phyloP scores from a whole-genome alignment of 2,113 vertebrate genomes.

The Rhinoderma darwinii region DNA sequence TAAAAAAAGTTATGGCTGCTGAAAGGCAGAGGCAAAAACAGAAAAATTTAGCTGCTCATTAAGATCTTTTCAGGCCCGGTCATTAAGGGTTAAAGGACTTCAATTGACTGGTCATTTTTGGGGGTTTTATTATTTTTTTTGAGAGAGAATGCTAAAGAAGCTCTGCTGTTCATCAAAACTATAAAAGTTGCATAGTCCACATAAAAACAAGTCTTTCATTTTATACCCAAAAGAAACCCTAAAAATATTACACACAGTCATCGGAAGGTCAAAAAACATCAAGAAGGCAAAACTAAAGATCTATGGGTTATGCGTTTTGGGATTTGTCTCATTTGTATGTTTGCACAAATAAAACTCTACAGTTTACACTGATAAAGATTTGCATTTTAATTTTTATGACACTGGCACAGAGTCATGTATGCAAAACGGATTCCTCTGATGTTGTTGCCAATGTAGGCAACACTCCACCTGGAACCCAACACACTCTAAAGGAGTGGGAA shows the following conservation, averaged over 20 bases:
- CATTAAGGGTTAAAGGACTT: too few relatives aligned
- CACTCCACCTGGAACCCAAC: slow-evolving; percentile 50
- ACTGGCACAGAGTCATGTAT: slow-evolving; percentile 23
- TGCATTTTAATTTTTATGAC: neutral
- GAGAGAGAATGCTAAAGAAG: too few relatives aligned
- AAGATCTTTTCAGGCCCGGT: too few relatives aligned
- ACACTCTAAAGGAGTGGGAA: slow-evolving; percentile 42
- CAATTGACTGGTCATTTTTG: too few relatives aligned
- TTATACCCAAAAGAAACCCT: too few relatives aligned
- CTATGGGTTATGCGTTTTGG: neutral
- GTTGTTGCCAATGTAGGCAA: slow-evolving; percentile 34
- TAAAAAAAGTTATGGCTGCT: too few relatives aligned
- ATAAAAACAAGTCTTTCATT: too few relatives aligned
- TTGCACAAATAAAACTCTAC: neutral
- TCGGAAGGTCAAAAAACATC: neutral
- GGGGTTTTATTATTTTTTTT: too few relatives aligned
- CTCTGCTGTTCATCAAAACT: too few relatives aligned
- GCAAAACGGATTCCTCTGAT: slow-evolving; percentile 36
- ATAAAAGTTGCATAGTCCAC: too few relatives aligned
- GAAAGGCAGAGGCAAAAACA: too few relatives aligned
- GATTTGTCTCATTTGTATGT: neutral
- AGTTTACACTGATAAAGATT: slow-evolving; percentile 27
- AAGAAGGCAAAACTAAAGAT: neutral
- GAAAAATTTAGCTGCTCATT: too few relatives aligned
- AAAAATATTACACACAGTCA: neutral